Evolutionary conservation across 2,113 vertebrate species (phyloP).

Genomic region (Hyperoodon ampullatus): DNA sequence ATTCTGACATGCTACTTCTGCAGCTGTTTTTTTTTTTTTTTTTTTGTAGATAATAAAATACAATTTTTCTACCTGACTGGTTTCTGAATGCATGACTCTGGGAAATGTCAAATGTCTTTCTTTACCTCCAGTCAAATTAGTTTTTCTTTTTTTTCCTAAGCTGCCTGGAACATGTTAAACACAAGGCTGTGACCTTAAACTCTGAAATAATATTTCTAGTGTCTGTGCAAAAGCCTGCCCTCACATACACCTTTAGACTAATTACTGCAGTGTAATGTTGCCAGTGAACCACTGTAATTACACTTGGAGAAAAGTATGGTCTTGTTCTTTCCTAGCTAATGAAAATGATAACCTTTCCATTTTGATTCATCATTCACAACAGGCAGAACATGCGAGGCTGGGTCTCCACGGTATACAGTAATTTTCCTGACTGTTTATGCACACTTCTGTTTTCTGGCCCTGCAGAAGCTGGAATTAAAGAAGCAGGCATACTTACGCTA

Average conservation of each 20-base stretch:
- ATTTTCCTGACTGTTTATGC: slow-evolving; percentile 61
- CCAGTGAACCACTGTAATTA: slow-evolving; percentile 68
- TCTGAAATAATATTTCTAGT: slow-evolving; percentile 74
- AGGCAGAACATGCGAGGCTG: neutral
- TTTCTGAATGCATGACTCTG: slow-evolving; percentile 72
- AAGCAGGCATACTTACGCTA: slow-evolving; percentile 44
- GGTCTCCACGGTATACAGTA: slow-evolving; percentile 50
- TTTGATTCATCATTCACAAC: slow-evolving; percentile 77
- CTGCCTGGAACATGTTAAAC: slow-evolving; percentile 79
- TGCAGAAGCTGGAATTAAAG: slow-evolving; percentile 66
- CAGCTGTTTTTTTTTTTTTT: slow-evolving; percentile 55
- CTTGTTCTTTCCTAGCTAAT: slow-evolving; percentile 69
- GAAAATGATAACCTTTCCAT: slow-evolving; percentile 77
- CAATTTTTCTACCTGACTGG: slow-evolving; percentile 74
- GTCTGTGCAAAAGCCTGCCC: slow-evolving; percentile 62
- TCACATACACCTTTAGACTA: slow-evolving; percentile 70
- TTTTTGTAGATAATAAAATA: slow-evolving; percentile 66
- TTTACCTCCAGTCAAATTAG: slow-evolving; percentile 76
- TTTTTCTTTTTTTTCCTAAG: slow-evolving; percentile 30
- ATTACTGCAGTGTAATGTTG: slow-evolving; percentile 50
- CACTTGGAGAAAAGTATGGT: slow-evolving; percentile 49
- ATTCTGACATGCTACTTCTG: slow-evolving; percentile 71
- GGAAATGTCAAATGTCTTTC: slow-evolving; percentile 78
- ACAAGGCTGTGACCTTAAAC: slow-evolving; percentile 75
- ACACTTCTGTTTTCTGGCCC: slow-evolving; percentile 49